Evolutionary conservation across 2,888 invertebrate species (phyloP).

Genomic region (Doris montereyensis): DNA sequence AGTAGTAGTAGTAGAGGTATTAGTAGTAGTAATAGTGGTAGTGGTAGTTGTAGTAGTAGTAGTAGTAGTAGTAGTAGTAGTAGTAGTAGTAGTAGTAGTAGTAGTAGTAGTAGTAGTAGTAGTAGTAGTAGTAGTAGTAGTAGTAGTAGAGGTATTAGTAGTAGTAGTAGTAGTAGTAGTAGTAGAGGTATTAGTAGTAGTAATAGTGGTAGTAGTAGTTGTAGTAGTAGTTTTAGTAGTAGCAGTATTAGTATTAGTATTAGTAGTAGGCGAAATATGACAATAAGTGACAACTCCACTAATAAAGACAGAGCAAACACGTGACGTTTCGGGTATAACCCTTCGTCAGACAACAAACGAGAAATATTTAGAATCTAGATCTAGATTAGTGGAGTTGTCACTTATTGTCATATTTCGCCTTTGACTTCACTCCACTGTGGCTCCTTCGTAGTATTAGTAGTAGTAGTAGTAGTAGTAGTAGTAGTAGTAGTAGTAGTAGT

Average conservation of each 20-base stretch:
- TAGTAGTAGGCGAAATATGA: background rate
- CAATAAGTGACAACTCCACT: too few relatives aligned
- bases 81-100: conserved; percentile 39
- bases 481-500: conserved; percentile 37
- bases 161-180: conserved; percentile 41
- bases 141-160: conserved; percentile 10
- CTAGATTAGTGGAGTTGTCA: too few relatives aligned
- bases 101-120: conserved; percentile 40
- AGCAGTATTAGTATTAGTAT: conserved; percentile 11
- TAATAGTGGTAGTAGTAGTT: conserved; percentile 40
- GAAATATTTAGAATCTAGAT: too few relatives aligned
- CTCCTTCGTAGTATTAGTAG: too few relatives aligned
- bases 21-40: conserved; percentile 38
- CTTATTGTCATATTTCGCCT: too few relatives aligned
- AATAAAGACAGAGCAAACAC: too few relatives aligned
- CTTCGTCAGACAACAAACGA: too few relatives aligned
- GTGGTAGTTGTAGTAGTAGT: conserved; percentile 38
- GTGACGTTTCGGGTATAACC: too few relatives aligned
- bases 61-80: conserved; percentile 39
- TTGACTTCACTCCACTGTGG: too few relatives aligned
- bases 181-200: conserved; percentile 35
- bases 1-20: conserved; percentile 25
- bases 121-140: conserved; percentile 40
- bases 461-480: conserved; percentile 41
- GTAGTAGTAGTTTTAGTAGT: conserved; percentile 39